phyloP scores from a whole-genome alignment of 2,113 vertebrate genomes.

The Pheucticus melanocephalus region DNA sequence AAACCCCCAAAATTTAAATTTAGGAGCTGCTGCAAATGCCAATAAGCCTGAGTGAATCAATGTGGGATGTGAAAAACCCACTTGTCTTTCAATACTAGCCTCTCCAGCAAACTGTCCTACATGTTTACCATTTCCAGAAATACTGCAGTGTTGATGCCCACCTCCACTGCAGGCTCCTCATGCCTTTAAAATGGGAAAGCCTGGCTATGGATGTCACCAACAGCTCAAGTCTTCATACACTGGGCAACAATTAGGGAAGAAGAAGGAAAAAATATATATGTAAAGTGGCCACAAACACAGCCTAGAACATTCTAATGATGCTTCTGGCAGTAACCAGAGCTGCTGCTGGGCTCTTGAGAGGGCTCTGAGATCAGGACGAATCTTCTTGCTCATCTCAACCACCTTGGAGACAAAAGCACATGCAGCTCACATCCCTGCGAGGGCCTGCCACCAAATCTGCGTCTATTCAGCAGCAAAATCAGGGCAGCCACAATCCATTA shows the following conservation, averaged over 20 bases:
- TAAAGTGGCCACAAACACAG: rapidly evolving
- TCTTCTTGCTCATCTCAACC: not conserved
- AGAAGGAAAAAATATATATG: rapidly evolving
- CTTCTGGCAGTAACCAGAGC: not conserved
- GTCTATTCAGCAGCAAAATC: rapidly evolving
- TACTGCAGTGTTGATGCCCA: constrained; percentile 10
- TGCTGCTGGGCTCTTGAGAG: not conserved
- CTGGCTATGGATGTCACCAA: not conserved
- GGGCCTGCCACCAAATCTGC: not conserved
- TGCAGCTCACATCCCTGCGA: not conserved
- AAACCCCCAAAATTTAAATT: not conserved
- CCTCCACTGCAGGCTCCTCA: not conserved
- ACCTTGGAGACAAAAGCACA: constrained; percentile 23
- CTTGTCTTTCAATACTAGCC: not conserved
- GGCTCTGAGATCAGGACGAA: not conserved
- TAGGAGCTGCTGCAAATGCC: not conserved
- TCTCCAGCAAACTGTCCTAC: not conserved
- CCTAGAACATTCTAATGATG: not conserved
- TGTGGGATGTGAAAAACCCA: not conserved
- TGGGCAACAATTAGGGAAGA: not conserved
- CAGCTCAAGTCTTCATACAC: not conserved
- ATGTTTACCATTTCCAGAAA: not conserved
- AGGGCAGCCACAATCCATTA: not conserved
- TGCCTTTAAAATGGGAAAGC: not conserved
- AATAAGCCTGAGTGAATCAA: not conserved